phyloP scores from a whole-genome alignment of 2,888 invertebrate species.

The Dastarcus helophoroides region DNA sequence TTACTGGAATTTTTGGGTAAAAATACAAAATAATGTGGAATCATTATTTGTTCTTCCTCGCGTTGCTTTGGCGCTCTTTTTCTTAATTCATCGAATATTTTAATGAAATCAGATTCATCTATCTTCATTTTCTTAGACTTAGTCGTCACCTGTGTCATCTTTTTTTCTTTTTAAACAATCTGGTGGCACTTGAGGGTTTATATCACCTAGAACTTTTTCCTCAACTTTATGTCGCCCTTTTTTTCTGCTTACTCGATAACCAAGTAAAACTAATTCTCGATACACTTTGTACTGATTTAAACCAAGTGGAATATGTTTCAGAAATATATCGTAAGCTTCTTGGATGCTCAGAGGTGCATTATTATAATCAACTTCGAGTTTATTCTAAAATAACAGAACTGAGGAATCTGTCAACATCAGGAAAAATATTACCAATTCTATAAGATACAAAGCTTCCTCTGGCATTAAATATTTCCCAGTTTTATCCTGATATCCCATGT shows the following conservation, averaged over 20 bases:
- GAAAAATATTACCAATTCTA: conserved; percentile 49
- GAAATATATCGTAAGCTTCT: conserved; percentile 49
- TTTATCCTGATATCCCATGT: conserved; percentile 29
- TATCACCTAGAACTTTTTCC: conserved; percentile 1
- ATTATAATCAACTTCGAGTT: conserved; percentile 46
- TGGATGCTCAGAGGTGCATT: conserved; percentile 50
- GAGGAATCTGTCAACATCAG: no score
- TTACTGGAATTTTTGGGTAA: conserved; percentile 18
- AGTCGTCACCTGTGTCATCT: conserved; percentile 6
- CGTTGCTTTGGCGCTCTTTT: conserved; percentile 17
- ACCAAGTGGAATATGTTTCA: conserved; percentile 19
- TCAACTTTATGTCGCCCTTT: conserved; percentile 4
- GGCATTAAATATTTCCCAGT: conserved; percentile 39
- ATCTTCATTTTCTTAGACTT: conserved; percentile 4
- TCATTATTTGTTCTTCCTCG: conserved; percentile 6
- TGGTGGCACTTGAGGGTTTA: conserved; percentile 5
- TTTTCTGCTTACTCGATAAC: conserved; percentile 21
- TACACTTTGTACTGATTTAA: conserved; percentile 24
- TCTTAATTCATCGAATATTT: conserved; percentile 20
- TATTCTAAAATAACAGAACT: conserved; percentile 43
- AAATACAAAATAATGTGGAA: conserved; percentile 23
- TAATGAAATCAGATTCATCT: conserved; percentile 5
- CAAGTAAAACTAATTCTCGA: conserved; percentile 24
- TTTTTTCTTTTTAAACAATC: conserved; percentile 2
- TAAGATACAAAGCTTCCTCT: conserved; percentile 53